Evolutionary conservation across 2,113 vertebrate species (phyloP), one percentile per base, ranked within the genome.

Genomic region (Lepus americanus): DNA sequence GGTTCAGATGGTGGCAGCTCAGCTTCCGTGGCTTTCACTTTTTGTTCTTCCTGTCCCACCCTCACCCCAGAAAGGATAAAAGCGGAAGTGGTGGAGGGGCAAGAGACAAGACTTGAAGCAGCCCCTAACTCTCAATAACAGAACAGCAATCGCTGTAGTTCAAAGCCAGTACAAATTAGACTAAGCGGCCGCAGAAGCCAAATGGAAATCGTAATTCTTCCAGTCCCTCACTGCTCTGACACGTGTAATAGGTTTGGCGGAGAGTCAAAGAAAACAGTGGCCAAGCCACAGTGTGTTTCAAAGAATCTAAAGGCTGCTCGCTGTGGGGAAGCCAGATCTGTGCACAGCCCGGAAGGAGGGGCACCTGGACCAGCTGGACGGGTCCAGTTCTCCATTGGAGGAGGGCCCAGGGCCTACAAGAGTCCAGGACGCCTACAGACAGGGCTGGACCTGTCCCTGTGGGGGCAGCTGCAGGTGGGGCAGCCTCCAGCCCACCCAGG

Each of bases 201-300:
- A 98, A 98, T 98, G 95, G 98, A 98, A 98, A 97, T 96, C 92
- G 67, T 98, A 98, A 98, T 97, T 98, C 97, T 98, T 98, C 93
- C 93, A 84, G 97, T 98, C 96, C 95, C 95, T 93, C 92, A 93
- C 79, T 94, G 96, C 95, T 98, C 96, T 86, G 95, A 98, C 97
- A 98, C 91, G n/a, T 97, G 97, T 98, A 98, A 98, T 98, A 97
- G 97, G 95, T 81, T 98, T 98, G 98, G 98, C 97, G 97, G 94
- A 93, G 51, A 83, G n/a, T 98, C 98, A 98, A 97, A 96, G 96
- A 97, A 98, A 97, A 97, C 66, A 95, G 76, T 84, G 97, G 89
- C 97, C 98, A 97, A 98, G 89, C 91, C 31, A 10, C 0, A 0
- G 63, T 89, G 49, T 94, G 92, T 95, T 96, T 92, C 96, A 95